Conservation (phyloP, 37 sponge, comb jelly and placozoan species). For the Aplysina aerophoba region DNA sequence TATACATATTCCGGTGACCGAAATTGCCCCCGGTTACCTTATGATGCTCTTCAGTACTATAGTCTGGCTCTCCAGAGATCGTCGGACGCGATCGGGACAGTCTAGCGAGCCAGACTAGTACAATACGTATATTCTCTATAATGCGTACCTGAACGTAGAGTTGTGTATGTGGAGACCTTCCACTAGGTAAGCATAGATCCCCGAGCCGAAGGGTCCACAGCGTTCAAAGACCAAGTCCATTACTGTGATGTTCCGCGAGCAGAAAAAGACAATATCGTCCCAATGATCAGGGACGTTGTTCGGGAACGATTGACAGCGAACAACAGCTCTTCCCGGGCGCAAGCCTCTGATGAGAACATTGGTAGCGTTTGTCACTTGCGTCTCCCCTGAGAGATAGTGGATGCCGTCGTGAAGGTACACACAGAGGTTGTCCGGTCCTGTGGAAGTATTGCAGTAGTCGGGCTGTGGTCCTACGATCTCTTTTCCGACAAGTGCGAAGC, state of each 20-base stretch:
- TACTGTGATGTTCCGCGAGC: conserved; percentile 40
- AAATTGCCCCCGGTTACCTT: too few species aligned
- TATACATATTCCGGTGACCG: too few species aligned
- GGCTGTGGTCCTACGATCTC: background rate
- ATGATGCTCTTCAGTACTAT: too few species aligned
- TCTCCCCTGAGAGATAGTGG: background rate
- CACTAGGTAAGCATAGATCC: conserved; percentile 47
- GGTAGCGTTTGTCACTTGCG: background rate
- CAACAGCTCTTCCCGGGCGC: conserved; percentile 36
- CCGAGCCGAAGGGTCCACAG: conserved; percentile 63
- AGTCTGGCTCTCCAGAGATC: too few species aligned
- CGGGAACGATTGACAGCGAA: conserved; percentile 49
- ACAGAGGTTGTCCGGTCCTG: conserved; percentile 18
- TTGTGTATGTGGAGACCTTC: conserved; percentile 38
- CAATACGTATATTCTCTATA: too few species aligned
- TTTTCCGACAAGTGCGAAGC: conserved; percentile 10
- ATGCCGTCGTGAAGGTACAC: conserved; percentile 1
- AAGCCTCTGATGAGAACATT: conserved; percentile 47
- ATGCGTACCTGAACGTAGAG: conserved; percentile 56
- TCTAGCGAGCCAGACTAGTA: too few species aligned
- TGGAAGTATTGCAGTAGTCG: background rate
- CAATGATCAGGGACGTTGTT: background rate
- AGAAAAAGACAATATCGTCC: conserved; percentile 48
- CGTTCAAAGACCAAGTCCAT: conserved; percentile 49
- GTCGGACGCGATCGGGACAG: too few species aligned